Conservation (phyloP, 2,888 invertebrate species). For the Acanthosoma haemorrhoidale region DNA sequence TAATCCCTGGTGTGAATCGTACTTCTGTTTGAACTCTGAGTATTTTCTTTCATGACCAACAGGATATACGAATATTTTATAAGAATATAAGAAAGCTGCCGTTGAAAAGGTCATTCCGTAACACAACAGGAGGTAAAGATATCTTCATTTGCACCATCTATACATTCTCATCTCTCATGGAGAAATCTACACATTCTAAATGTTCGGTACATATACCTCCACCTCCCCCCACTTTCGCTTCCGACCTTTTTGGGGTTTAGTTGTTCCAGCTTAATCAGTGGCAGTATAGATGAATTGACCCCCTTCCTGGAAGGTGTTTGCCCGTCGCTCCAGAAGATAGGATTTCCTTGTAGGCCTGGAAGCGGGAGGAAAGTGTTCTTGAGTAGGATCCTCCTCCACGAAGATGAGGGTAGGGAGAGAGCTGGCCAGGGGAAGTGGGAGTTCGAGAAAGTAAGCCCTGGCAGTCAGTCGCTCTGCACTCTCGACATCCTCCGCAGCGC, state of each 20-base stretch:
- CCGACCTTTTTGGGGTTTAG: neutral
- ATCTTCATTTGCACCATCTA: neutral
- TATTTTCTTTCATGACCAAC: too few relatives aligned
- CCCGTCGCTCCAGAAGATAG: neutral
- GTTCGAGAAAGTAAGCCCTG: neutral
- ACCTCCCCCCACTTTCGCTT: neutral
- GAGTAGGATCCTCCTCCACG: too few relatives aligned
- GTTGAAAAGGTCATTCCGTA: neutral
- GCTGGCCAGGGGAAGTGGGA: neutral
- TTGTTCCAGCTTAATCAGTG: too few relatives aligned
- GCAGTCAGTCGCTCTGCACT: neutral
- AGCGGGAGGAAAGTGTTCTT: neutral
- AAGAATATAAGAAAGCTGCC: neutral
- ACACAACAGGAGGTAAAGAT: too few relatives aligned
- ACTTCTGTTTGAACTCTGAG: too few relatives aligned
- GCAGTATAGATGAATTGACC: too few relatives aligned
- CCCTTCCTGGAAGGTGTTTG: neutral
- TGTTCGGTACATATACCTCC: neutral
- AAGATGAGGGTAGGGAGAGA: neutral
- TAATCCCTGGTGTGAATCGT: too few relatives aligned
- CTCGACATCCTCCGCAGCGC: neutral
- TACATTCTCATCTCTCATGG: too few relatives aligned
- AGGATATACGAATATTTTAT: too few relatives aligned
- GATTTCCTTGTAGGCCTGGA: neutral
- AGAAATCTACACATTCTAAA: neutral